These are phyloP conservation scores for Dipodomys ordii DNA, from an alignment of 2,113 vertebrate species.

Conservation along the genomic window DNA sequence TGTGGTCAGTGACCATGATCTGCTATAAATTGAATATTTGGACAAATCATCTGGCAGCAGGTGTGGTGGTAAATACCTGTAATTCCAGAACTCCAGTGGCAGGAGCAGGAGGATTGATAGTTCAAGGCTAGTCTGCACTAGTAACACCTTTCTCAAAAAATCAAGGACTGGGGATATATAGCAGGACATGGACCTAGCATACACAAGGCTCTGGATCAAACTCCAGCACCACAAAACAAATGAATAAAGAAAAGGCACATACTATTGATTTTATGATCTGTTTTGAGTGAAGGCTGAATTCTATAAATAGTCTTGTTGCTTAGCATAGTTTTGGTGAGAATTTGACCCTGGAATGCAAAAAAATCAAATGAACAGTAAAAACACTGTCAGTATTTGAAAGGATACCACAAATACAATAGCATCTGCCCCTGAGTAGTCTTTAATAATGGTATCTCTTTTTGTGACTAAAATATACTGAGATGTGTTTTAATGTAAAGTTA, in stretches of 20 bases:
- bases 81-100: not conserved
- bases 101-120: not conserved
- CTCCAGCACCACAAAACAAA: not conserved
- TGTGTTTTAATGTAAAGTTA: not conserved
- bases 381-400: not conserved
- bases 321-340: not conserved
- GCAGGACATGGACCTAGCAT: not conserved
- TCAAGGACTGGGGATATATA: not conserved
- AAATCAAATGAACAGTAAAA: not conserved
- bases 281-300: not conserved
- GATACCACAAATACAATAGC: not conserved
- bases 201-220: not conserved
- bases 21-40: too few species aligned
- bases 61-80: not conserved
- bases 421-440: not conserved
- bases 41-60: not conserved
- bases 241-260: not conserved
- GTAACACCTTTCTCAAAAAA: not conserved
- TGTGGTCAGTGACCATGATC: not conserved
- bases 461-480: not conserved
- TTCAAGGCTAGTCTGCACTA: not conserved
- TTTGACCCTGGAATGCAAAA: not conserved
- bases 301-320: not conserved
- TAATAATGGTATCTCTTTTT: not conserved
- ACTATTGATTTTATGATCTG: not conserved